These are phyloP conservation scores for Sphenodon punctatus DNA, from an alignment of 2,797 vertebrate genomes.

Conservation along the genomic window DNA sequence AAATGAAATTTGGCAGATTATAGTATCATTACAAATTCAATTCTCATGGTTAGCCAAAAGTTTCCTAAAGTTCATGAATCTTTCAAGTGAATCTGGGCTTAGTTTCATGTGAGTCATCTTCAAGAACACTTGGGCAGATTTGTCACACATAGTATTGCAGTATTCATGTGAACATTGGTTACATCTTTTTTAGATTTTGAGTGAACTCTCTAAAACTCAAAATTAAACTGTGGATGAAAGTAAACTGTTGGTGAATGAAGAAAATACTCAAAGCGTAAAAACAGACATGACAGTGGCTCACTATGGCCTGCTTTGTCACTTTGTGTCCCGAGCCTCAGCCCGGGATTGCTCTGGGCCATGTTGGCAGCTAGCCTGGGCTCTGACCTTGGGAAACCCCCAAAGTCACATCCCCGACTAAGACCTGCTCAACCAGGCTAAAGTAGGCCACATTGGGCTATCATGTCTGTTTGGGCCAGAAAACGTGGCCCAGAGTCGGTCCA, in stretches of 20 bases:
- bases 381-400: too few relatives aligned
- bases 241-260: neutral
- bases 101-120: neutral
- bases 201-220: neutral
- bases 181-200: conserved; percentile 2
- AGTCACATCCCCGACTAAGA: too few relatives aligned
- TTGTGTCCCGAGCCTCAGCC: too few relatives aligned
- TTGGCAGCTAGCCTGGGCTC: too few relatives aligned
- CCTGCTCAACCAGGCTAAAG: too few relatives aligned
- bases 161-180: neutral
- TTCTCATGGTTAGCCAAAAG: neutral
- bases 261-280: neutral
- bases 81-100: neutral
- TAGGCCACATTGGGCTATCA: too few relatives aligned
- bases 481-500: too few relatives aligned
- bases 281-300: too few relatives aligned
- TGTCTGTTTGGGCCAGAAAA: too few relatives aligned
- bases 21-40: neutral
- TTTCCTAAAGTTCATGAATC: neutral
- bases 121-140: neutral
- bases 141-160: neutral
- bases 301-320: too few relatives aligned
- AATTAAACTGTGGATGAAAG: neutral
- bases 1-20: neutral
- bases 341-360: too few relatives aligned